Conservation (phyloP, 2,113 vertebrate species). For the Apaloderma vittatum region DNA sequence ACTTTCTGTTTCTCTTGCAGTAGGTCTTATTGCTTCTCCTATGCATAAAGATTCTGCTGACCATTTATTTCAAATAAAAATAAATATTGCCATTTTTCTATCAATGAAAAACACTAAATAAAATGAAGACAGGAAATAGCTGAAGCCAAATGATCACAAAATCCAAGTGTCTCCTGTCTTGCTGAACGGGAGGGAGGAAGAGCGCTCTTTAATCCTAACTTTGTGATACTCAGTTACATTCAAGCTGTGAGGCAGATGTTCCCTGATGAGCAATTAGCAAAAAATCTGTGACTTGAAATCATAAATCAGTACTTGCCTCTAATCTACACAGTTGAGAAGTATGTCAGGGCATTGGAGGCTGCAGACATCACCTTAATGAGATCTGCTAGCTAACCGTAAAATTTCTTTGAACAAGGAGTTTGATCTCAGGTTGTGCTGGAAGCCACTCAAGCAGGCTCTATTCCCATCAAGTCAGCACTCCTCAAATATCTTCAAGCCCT, state of each 20-base stretch:
- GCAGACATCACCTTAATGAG: slow-evolving; percentile 36
- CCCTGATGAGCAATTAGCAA: slow-evolving; percentile 58
- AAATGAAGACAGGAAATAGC: neutral
- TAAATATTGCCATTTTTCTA: neutral
- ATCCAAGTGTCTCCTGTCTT: neutral
- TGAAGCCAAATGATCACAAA: neutral
- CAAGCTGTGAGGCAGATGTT: slow-evolving; percentile 49
- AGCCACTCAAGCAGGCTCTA: neutral
- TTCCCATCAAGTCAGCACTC: neutral
- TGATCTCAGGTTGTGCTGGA: neutral
- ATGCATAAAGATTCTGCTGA: neutral
- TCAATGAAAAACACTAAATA: neutral
- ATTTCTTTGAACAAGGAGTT: neutral
- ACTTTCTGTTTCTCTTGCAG: neutral
- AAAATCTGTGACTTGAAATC: slow-evolving; percentile 33
- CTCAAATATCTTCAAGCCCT: neutral
- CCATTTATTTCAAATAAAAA: neutral
- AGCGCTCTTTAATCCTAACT: slow-evolving; percentile 5
- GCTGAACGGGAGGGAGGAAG: neutral
- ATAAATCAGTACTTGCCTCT: neutral
- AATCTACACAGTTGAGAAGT: slow-evolving; percentile 4
- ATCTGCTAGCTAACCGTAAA: neutral
- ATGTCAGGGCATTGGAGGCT: neutral
- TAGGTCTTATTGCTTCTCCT: neutral
- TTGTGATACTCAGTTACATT: neutral